These are phyloP conservation scores for Urocolius indicus DNA, from an alignment of 2,113 vertebrate species.

Conservation along the genomic window DNA sequence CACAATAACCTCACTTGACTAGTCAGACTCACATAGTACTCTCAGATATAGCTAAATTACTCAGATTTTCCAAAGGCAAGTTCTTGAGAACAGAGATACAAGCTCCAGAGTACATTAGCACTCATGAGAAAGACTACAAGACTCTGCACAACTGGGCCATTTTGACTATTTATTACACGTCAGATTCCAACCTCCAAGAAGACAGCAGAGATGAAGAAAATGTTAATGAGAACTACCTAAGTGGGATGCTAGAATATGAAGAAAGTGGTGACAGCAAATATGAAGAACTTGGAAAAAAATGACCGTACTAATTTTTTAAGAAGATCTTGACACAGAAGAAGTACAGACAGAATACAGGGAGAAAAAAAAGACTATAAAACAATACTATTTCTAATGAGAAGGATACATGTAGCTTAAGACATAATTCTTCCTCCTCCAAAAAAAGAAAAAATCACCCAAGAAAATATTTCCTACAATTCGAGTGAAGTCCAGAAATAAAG, in stretches of 20 bases:
- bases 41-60: neutral
- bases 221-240: neutral
- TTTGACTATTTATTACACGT: neutral
- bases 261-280: neutral
- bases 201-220: neutral
- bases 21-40: neutral
- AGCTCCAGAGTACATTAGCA: neutral
- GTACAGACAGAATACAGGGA: neutral
- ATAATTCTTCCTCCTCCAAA: neutral
- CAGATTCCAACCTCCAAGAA: neutral
- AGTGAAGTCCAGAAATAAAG: neutral
- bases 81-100: neutral
- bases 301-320: neutral
- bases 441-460: neutral
- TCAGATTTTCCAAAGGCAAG: neutral
- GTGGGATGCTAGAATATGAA: neutral
- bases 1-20: rapidly evolving
- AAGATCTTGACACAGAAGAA: neutral
- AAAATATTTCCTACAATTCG: neutral
- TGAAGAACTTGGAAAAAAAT: neutral
- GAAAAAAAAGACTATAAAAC: neutral
- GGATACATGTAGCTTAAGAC: neutral
- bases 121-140: neutral
- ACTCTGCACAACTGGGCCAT: neutral
- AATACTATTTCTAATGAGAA: neutral